These are phyloP conservation scores for Drosophila robusta DNA, from an alignment of 2,888 invertebrate genomes.

Conservation along the genomic window DNA sequence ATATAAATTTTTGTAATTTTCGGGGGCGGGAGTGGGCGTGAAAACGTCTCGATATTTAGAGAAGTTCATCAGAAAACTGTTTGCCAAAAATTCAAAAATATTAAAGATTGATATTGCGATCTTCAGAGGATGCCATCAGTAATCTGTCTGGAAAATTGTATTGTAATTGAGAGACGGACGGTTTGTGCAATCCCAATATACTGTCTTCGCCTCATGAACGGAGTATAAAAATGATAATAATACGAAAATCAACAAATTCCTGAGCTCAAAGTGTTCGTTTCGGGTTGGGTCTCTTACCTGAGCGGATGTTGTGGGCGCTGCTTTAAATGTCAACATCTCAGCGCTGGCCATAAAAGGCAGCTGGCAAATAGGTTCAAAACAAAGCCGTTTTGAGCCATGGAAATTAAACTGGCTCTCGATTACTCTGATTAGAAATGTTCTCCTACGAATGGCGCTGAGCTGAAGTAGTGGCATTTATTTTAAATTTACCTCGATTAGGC, in stretches of 20 bases:
- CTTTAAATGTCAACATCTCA: conserved; percentile 68
- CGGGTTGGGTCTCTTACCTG: conserved; percentile 54
- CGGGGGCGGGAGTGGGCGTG: too few species aligned
- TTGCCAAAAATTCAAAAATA: too few species aligned
- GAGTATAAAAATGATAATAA: conserved; percentile 8
- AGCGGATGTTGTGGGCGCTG: conserved; percentile 75
- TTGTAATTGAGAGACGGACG: too few species aligned
- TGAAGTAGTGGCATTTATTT: not conserved
- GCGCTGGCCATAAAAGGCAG: conserved; percentile 62
- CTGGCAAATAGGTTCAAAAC: conserved; percentile 59
- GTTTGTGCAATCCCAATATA: too few species aligned
- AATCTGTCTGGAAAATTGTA: too few species aligned
- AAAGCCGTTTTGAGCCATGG: conserved; percentile 30
- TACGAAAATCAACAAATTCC: conserved; percentile 46
- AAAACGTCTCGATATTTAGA: too few species aligned
- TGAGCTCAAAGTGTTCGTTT: conserved; percentile 39
- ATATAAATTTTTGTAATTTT: too few species aligned
- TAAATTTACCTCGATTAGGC: conserved; percentile 10
- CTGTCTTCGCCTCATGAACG: too few species aligned
- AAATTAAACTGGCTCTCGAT: conserved; percentile 43
- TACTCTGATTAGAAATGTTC: conserved; percentile 47
- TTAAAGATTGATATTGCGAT: too few species aligned
- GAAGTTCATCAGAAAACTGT: too few species aligned
- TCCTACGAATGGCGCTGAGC: conserved; percentile 10
- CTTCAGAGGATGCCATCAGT: too few species aligned